Percentiles rank a stretch among this genome's conserved stretches.
Conservation (phyloP, 2,797 vertebrate species). For the Micrastur ruficollis region DNA sequence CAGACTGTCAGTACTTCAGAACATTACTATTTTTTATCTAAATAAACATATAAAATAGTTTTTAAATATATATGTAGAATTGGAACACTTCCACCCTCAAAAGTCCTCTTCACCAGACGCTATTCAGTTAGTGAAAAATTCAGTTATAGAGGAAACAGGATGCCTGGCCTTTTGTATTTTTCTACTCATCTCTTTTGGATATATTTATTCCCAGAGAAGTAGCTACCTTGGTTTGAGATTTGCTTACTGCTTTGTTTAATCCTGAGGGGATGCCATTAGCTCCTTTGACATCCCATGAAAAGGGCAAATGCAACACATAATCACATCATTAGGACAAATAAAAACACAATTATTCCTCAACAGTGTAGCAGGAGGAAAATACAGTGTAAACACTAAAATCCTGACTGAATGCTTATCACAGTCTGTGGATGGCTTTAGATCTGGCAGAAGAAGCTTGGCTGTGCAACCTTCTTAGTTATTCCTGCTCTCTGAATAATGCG, state of each 20-base stretch:
- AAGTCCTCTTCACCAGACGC: neutral
- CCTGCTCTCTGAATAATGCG: neutral
- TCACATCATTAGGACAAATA: conserved; percentile 21
- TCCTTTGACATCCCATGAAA: neutral
- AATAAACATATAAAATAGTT: neutral
- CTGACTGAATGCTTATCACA: neutral
- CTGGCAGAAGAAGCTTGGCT: neutral
- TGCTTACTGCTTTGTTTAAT: neutral
- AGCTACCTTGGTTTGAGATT: neutral
- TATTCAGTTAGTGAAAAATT: neutral
- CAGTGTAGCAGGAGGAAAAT: neutral
- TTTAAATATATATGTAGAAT: neutral
- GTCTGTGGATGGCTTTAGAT: neutral
- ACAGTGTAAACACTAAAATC: neutral
- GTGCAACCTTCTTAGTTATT: neutral
- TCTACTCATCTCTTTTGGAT: neutral
- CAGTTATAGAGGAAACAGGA: neutral
- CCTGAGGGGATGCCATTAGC: neutral
- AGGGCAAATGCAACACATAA: neutral
- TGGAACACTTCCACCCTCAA: neutral
- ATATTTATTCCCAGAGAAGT: neutral
- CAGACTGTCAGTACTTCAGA: neutral
- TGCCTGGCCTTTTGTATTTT: neutral
- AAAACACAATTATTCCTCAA: neutral
- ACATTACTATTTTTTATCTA: neutral